Percentiles rank a stretch among this genome's conserved stretches.
These are phyloP conservation scores for Lagopus muta DNA, from an alignment of 2,113 vertebrate genomes.

Conservation along the genomic window DNA sequence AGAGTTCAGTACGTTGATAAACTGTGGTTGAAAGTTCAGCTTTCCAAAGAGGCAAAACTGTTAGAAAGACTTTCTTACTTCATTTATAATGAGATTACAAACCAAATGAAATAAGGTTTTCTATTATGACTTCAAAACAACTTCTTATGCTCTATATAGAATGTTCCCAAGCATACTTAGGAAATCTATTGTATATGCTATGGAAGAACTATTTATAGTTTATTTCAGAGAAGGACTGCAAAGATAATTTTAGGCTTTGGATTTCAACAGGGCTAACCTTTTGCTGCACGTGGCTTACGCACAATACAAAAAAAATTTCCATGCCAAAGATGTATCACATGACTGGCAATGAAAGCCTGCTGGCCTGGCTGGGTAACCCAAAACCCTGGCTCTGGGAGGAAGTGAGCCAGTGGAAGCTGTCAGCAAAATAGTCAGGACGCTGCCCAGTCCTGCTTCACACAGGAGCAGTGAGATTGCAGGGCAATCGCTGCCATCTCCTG, in stretches of 20 bases:
- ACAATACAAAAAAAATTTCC: not conserved
- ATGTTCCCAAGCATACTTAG: not conserved
- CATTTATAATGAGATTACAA: not conserved
- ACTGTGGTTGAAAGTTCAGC: not conserved
- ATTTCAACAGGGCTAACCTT: not conserved
- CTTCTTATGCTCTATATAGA: not conserved
- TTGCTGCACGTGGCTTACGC: not conserved
- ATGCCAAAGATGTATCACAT: not conserved
- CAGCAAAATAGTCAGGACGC: constrained; percentile 19
- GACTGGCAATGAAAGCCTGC: not conserved
- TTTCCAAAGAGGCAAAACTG: not conserved
- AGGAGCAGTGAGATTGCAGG: not conserved
- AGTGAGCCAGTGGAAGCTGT: constrained; percentile 28
- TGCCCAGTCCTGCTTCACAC: not conserved
- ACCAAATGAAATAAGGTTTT: not conserved
- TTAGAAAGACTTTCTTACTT: not conserved
- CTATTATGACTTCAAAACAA: not conserved
- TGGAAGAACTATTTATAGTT: not conserved
- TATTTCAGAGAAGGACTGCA: not conserved
- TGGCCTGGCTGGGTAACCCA: constrained; percentile 29
- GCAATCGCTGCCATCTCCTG: not conserved
- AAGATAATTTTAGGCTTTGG: not conserved
- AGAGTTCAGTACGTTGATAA: not conserved
- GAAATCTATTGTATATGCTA: not conserved
- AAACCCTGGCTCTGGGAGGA: constrained; percentile 10